Evolutionary conservation across 1,140 invertebrate species (phyloP).

Genomic region (Nylanderia fulva): DNA sequence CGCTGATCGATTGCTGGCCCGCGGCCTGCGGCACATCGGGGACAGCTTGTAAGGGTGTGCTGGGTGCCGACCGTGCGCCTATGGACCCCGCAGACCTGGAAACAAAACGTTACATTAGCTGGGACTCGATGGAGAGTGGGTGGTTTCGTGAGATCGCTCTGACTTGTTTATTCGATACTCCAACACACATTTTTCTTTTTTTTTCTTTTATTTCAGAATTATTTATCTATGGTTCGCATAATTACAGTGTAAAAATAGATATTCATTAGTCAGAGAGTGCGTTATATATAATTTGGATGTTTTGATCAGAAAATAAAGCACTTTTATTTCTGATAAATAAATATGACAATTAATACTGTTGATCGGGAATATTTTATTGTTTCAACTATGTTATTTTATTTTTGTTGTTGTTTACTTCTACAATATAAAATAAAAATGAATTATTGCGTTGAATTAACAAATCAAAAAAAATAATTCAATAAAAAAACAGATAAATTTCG

Average conservation of each 20-base stretch:
- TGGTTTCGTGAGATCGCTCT: neutral
- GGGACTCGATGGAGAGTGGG: neutral
- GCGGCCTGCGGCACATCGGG: slow-evolving; percentile 74
- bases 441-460: neutral
- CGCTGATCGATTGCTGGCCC: slow-evolving; percentile 75
- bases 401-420: neutral
- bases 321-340: neutral
- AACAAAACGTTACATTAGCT: slow-evolving; percentile 5
- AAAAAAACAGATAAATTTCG: neutral
- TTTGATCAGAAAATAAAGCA: neutral
- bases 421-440: neutral
- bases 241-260: neutral
- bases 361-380: neutral
- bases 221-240: neutral
- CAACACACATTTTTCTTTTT: too few relatives aligned
- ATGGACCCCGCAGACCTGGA: slow-evolving; percentile 83
- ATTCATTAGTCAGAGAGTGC: neutral
- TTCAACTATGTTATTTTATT: neutral
- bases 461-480: too few relatives aligned
- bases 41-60: slow-evolving; percentile 80
- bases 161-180: neutral
- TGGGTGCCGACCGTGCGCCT: slow-evolving; percentile 83
- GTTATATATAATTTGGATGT: neutral
- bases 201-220: neutral
- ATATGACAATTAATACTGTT: neutral